phyloP scores from a whole-genome alignment of 2,888 invertebrate genomes.

The Hypercompe scribonia region DNA sequence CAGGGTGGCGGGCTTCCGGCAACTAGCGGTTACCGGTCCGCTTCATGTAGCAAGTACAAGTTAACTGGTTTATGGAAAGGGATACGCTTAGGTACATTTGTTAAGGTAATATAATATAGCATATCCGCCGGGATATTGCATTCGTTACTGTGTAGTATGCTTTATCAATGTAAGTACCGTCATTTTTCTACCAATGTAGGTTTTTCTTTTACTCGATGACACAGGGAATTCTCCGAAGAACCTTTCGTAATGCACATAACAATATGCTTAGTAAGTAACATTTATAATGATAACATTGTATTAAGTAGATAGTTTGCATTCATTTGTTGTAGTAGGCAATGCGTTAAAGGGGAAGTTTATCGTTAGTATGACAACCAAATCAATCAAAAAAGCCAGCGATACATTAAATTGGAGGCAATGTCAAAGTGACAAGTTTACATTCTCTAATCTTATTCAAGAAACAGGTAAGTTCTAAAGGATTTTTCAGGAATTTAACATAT shows the following conservation, averaged over 20 bases:
- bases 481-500: conserved; percentile 49
- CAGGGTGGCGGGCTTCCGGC: conserved; percentile 66
- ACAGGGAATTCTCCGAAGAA: not conserved
- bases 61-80: conserved; percentile 56
- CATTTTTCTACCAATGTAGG: no score
- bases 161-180: no score
- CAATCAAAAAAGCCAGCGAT: not conserved
- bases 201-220: no score
- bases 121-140: conserved; percentile 32
- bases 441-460: conserved; percentile 12
- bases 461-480: conserved; percentile 43
- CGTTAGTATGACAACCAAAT: not conserved
- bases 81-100: conserved; percentile 47
- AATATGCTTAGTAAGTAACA: not conserved
- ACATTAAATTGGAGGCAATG: conserved; percentile 12
- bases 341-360: not conserved
- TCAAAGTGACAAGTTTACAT: not conserved
- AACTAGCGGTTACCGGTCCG: conserved; percentile 55
- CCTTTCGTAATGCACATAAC: not conserved
- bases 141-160: not conserved
- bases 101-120: conserved; percentile 42
- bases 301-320: not conserved
- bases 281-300: not conserved
- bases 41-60: conserved; percentile 47
- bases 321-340: not conserved